A percentile compares a stretch with the other conserved stretches of the same genome.
Conservation (phyloP, 2,888 invertebrate genomes). For the Tachina lurida region DNA sequence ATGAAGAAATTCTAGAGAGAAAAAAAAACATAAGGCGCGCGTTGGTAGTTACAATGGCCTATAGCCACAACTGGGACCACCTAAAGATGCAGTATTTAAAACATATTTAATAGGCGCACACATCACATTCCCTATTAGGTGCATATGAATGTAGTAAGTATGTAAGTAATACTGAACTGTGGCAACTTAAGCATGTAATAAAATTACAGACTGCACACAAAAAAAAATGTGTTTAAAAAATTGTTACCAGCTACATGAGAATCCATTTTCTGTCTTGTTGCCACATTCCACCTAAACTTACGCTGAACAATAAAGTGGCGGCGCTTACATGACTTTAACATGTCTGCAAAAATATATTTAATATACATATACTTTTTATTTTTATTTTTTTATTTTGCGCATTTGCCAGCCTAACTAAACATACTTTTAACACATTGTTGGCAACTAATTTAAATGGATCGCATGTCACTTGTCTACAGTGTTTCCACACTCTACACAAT, state of each 20-base stretch:
- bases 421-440: conserved; percentile 79
- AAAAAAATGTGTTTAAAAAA: conserved; percentile 39
- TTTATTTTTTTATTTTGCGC: conserved; percentile 53
- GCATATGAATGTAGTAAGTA: not conserved
- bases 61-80: conserved; percentile 59
- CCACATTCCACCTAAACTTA: conserved; percentile 47
- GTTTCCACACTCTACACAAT: conserved; percentile 63
- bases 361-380: too few species aligned
- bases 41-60: conserved; percentile 39
- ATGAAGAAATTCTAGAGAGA: conserved; percentile 13
- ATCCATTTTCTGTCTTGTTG: conserved; percentile 34
- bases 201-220: conserved; percentile 15
- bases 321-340: conserved; percentile 70
- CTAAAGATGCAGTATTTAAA: conserved; percentile 50
- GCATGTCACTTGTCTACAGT: conserved; percentile 72
- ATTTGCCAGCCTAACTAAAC: conserved; percentile 75
- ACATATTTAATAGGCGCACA: conserved; percentile 16
- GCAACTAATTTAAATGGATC: conserved; percentile 81
- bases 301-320: conserved; percentile 59
- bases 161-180: conserved; percentile 24
- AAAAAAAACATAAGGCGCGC: conserved; percentile 37
- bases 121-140: conserved; percentile 13
- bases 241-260: conserved; percentile 42
- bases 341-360: conserved; percentile 60
- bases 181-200: conserved; percentile 38